A percentile compares a stretch with the other conserved stretches of the same genome.
phyloP scores from a whole-genome alignment of 2,888 invertebrate species.

The Chrysina gloriosa region DNA sequence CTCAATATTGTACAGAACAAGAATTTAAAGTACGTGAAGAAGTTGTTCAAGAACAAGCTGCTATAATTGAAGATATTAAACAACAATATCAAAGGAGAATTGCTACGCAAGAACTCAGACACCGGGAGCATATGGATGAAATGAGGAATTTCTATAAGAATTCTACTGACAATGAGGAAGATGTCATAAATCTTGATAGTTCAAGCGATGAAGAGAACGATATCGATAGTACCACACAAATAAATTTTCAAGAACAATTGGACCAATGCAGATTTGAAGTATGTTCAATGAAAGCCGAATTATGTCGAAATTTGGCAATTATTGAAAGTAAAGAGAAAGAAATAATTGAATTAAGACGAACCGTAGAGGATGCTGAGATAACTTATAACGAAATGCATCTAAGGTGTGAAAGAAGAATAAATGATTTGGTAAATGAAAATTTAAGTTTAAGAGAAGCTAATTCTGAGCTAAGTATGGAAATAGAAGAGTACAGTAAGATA shows the following conservation, averaged over 20 bases:
- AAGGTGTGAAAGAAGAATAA: background rate
- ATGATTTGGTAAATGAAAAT: background rate
- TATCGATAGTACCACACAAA: background rate
- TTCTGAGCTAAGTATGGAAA: constrained; percentile 1
- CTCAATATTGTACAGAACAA: background rate
- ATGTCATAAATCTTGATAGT: background rate
- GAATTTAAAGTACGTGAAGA: constrained; percentile 1
- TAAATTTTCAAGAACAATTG: background rate
- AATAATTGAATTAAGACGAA: background rate
- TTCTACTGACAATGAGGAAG: background rate
- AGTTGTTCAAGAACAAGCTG: background rate
- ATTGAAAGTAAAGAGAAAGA: background rate
- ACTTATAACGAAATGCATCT: background rate
- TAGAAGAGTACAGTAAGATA: background rate
- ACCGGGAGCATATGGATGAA: background rate
- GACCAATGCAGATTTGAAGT: too few species aligned
- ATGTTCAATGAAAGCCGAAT: too few species aligned
- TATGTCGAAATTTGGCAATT: background rate
- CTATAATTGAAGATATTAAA: background rate
- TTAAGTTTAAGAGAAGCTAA: background rate
- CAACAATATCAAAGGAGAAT: background rate
- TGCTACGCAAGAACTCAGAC: background rate
- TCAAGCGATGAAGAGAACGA: constrained; percentile 7
- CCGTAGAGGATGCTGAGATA: background rate
- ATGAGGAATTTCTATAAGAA: background rate